Evolutionary conservation across 1,140 invertebrate genomes (phyloP).

Genomic region (Rhagoletis pomonella): DNA sequence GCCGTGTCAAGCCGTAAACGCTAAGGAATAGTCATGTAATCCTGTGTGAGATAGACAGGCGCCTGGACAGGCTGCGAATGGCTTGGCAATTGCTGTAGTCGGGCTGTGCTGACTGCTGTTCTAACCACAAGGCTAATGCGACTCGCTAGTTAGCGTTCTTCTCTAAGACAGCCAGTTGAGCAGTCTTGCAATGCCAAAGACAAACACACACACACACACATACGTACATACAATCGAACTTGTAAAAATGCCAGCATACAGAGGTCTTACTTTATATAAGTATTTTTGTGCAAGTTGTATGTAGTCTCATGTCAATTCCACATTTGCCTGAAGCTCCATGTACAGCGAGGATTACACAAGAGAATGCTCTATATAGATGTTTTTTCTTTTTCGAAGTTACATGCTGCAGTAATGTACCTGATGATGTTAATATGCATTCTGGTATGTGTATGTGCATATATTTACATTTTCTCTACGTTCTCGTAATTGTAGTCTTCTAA

Average conservation of each 20-base stretch:
- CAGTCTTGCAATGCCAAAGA: background rate
- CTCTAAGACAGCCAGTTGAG: background rate
- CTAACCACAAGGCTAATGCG: background rate
- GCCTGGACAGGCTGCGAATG: background rate
- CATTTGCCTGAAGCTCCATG: background rate
- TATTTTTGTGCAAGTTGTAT: background rate
- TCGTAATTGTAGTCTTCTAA: background rate
- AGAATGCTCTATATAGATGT: too few relatives aligned
- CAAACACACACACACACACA: too few relatives aligned
- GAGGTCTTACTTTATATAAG: background rate
- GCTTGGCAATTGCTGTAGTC: background rate
- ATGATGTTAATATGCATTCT: background rate
- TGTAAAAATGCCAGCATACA: too few relatives aligned
- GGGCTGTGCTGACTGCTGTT: background rate
- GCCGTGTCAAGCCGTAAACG: background rate
- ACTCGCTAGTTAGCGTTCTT: background rate
- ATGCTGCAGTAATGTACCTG: background rate
- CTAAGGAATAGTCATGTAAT: constrained; percentile 18
- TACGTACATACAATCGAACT: too few relatives aligned
- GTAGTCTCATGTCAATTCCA: background rate
- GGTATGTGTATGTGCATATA: background rate
- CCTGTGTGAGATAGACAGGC: constrained; percentile 7
- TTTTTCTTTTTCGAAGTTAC: background rate
- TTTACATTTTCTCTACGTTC: too few relatives aligned
- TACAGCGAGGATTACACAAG: background rate